Evolutionary conservation across 1,140 invertebrate species (phyloP).

Genomic region (Hydropsyche tenuis): DNA sequence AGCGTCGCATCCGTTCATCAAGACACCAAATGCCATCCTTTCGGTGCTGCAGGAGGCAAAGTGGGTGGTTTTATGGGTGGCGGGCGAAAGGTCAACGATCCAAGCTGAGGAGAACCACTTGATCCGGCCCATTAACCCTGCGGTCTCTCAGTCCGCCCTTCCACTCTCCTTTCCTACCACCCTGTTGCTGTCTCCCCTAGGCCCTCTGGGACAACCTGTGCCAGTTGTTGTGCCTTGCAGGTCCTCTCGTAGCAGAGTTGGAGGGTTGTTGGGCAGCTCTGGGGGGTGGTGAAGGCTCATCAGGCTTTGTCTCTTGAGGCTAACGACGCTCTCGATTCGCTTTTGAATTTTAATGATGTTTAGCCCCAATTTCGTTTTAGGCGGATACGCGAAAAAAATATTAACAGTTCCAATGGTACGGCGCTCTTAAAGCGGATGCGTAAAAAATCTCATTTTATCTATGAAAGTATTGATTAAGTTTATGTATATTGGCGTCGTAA

Average conservation of each 20-base stretch:
- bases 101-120: conserved; percentile 19
- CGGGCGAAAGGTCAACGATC: conserved; percentile 35
- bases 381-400: too few species aligned
- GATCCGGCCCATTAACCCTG: conserved; percentile 38
- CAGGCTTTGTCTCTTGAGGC: conserved; percentile 30
- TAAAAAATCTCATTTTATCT: too few species aligned
- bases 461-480: too few species aligned
- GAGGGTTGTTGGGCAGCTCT: too few species aligned
- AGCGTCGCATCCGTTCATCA: background rate
- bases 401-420: too few species aligned
- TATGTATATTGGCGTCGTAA: too few species aligned
- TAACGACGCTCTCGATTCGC: conserved; percentile 27
- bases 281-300: conserved; percentile 1
- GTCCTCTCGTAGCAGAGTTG: too few species aligned
- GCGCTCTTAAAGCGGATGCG: too few species aligned
- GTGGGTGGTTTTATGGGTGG: background rate
- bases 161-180: background rate
- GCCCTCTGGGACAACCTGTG: background rate
- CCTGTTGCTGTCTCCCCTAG: background rate
- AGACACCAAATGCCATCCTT: background rate
- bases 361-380: background rate
- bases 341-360: conserved; percentile 26
- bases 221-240: too few species aligned
- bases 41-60: too few species aligned
- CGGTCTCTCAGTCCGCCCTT: conserved; percentile 14